These are phyloP conservation scores for Drosophila lutescens DNA, from an alignment of 2,888 invertebrate genomes.

Conservation along the genomic window DNA sequence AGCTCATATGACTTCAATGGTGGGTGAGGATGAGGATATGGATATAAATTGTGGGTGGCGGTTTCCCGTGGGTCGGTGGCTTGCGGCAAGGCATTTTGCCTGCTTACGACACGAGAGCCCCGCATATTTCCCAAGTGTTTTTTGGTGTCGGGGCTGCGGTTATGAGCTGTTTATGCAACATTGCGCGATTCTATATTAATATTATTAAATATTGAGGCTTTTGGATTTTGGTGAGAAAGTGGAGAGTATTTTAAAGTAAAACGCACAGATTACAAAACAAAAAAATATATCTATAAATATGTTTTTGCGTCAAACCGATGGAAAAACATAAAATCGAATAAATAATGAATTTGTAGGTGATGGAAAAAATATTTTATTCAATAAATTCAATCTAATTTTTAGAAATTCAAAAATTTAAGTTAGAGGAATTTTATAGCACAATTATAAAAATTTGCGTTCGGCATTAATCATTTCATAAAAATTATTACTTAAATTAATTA, in stretches of 20 bases:
- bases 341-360: no score
- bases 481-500: no score
- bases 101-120: constrained; percentile 58
- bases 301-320: not conserved
- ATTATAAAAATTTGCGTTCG: no score
- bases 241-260: not conserved
- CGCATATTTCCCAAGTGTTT: constrained; percentile 56
- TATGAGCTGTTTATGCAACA: constrained; percentile 61
- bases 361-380: no score
- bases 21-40: not conserved
- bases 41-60: not conserved
- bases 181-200: constrained; percentile 38
- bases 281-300: no score
- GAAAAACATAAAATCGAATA: no score
- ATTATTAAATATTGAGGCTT: constrained; percentile 14
- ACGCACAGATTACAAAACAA: not conserved
- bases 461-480: no score
- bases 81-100: constrained; percentile 28
- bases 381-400: no score
- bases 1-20: constrained; percentile 27
- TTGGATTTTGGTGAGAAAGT: constrained; percentile 1
- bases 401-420: no score
- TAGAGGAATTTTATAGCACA: no score
- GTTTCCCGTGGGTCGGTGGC: not conserved
- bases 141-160: constrained; percentile 47